Evolutionary conservation across 2,888 invertebrate genomes (phyloP), one percentile per base, ranked within the genome.

Genomic region (Acronicta alni): DNA sequence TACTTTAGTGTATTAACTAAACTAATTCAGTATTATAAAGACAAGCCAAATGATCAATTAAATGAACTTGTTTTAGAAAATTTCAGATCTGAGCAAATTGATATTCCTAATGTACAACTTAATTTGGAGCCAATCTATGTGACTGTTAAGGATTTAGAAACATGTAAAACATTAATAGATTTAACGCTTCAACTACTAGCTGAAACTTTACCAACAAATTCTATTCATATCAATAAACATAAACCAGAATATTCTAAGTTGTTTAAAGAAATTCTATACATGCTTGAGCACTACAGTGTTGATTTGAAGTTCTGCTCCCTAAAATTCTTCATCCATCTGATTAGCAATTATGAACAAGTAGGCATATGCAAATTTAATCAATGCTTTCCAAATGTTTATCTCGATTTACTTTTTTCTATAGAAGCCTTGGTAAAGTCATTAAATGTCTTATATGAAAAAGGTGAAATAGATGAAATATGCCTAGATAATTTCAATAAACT

Each of bases 91-190:
- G 85, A 90, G 62, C 82, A 90, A 74, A 85, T 90, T 61, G 75
- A 83, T 26, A 83, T 90, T 60, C 87, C 89, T 14, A 85, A 90
- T 83, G 83, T 88, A 2, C 83, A 92, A 57, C 79, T 94, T 1
- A 86, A 93, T 67, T 86, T 94, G 43, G 86, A 89, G 48, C 89
- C 92, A 32, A 92, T 94, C 57, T 87, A 82, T 84, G 91, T 94
- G 1, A 79, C 75, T 62, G 84, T 94, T 0, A 85, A 83, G 44
- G 84, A 90, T 76, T 63, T 88, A 15, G 63, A 80, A 56, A 90
- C 88, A 54, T 92, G 91, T 62, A 88, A 87, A 71, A 80, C 64
- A 26, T 72, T 94, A 46, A 89, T 94, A 32, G 82, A 88, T 69
- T 70, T 89, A 45, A 86, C 84, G 16, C 72, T 93, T 16, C 86